Evolutionary conservation across 2,797 vertebrate genomes (phyloP).

Genomic region (Anableps anableps): DNA sequence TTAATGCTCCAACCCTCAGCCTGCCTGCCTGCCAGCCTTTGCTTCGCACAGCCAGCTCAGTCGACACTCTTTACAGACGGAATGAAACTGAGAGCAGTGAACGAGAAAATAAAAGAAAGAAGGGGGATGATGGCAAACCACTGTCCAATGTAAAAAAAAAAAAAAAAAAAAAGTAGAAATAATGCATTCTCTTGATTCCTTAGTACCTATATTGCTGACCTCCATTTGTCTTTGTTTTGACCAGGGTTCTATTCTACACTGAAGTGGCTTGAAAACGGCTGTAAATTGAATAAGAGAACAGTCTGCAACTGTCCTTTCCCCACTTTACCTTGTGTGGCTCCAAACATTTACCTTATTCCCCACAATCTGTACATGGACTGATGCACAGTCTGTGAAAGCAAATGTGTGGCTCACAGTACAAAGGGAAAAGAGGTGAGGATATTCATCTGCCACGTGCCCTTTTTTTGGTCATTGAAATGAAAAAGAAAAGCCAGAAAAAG

Average conservation of each 20-base stretch:
- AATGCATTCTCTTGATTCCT: conserved; percentile 43
- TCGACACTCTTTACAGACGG: conserved; percentile 45
- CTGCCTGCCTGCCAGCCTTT: conserved; percentile 44
- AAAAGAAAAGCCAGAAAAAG: conserved; percentile 19
- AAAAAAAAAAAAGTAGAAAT: conserved; percentile 43
- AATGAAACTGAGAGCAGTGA: conserved; percentile 54
- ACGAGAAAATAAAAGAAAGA: conserved; percentile 6
- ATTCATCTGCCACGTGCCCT: conserved; percentile 18
- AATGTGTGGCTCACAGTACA: conserved; percentile 13
- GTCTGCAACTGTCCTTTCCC: conserved; percentile 21
- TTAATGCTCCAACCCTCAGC: conserved; percentile 72
- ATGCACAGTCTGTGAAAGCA: conserved; percentile 12
- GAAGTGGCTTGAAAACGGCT: conserved; percentile 14
- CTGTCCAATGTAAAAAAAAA: conserved; percentile 30
- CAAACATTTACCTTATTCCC: conserved; percentile 34
- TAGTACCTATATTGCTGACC: conserved; percentile 33
- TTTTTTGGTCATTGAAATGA: conserved; percentile 23
- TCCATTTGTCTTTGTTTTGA: conserved; percentile 33
- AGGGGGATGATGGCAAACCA: conserved; percentile 19
- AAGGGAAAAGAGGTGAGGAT: conserved; percentile 7
- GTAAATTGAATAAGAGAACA: conserved; percentile 26
- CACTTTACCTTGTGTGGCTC: conserved; percentile 21
- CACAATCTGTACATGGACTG: conserved; percentile 8
- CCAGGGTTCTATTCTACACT: conserved; percentile 14
- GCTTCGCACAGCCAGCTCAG: conserved; percentile 58